Evolutionary conservation across 1,140 invertebrate genomes (phyloP).

Genomic region (Calosoma granatense): DNA sequence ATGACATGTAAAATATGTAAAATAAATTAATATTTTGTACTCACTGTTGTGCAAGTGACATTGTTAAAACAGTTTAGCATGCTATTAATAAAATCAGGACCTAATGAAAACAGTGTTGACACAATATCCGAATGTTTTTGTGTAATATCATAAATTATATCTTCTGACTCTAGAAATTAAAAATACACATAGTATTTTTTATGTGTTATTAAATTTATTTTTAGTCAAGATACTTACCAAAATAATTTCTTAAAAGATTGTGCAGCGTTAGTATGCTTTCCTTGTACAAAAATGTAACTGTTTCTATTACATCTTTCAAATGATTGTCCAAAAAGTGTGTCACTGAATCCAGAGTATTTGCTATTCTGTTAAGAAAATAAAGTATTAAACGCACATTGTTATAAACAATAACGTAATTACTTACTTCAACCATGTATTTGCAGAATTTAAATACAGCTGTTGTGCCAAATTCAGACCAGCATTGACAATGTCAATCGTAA

Average conservation of each 20-base stretch:
- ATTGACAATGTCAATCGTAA: not conserved
- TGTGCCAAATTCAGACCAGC: not conserved
- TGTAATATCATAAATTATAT: not conserved
- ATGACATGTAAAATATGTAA: no score
- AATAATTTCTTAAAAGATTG: not conserved
- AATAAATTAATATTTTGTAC: no score
- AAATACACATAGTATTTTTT: not conserved
- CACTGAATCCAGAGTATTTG: not conserved
- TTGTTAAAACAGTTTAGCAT: not conserved
- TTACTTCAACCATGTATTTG: not conserved
- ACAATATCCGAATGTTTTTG: not conserved
- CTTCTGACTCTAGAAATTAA: constrained; percentile 4
- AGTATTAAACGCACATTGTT: not conserved
- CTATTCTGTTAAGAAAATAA: not conserved
- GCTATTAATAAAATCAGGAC: not conserved
- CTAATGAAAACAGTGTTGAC: not conserved
- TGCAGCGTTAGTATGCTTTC: not conserved
- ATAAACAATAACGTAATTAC: not conserved
- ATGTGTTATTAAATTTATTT: not conserved
- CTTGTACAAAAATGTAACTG: not conserved
- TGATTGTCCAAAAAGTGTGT: not conserved
- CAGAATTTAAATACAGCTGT: not conserved
- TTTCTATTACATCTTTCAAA: not conserved
- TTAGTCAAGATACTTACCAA: not conserved
- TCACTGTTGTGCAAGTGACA: not conserved